Conservation (phyloP, 2,113 vertebrate species). For the Chrysemys picta region DNA sequence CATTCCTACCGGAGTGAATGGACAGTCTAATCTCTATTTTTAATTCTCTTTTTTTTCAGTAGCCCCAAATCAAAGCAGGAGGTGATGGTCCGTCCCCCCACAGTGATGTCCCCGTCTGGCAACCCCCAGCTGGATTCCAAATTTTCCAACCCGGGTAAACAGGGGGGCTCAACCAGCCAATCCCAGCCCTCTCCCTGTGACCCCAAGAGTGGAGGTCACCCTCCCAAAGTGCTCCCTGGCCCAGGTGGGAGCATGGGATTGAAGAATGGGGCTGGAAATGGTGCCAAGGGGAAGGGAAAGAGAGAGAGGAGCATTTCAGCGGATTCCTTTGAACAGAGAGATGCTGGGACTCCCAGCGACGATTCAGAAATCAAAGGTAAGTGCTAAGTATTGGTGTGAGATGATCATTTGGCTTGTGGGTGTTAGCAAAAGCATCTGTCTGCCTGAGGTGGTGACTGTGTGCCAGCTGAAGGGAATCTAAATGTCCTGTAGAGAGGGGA, state of each 20-base stretch:
- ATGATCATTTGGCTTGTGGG: not conserved
- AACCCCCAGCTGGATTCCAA: slow-evolving; percentile 99
- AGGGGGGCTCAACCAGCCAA: slow-evolving; percentile 94
- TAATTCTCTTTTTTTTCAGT: slow-evolving; percentile 69
- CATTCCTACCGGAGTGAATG: slow-evolving; percentile 11
- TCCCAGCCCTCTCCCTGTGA: slow-evolving; percentile 97
- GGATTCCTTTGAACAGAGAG: slow-evolving; percentile 96
- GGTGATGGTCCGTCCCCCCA: slow-evolving; percentile 99
- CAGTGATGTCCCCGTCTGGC: slow-evolving; percentile 98
- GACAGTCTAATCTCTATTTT: slow-evolving; percentile 22
- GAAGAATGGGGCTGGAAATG: slow-evolving; percentile 95
- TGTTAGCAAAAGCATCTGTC: not conserved
- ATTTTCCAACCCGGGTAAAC: slow-evolving; percentile 99
- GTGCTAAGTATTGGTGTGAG: not conserved
- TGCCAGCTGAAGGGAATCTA: not conserved
- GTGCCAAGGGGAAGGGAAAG: slow-evolving; percentile 98
- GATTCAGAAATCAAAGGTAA: slow-evolving; percentile 88
- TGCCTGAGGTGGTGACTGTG: not conserved
- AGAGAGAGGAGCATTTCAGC: slow-evolving; percentile 96
- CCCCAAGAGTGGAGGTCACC: slow-evolving; percentile 91
- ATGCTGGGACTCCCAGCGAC: slow-evolving; percentile 92
- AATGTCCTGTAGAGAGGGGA: slow-evolving; percentile 16
- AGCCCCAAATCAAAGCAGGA: slow-evolving; percentile 99
- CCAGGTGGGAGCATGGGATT: slow-evolving; percentile 94
- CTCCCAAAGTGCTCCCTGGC: slow-evolving; percentile 89